Evolutionary conservation across 2,797 vertebrate species (phyloP), one percentile per base, ranked within the genome.

Genomic region (Chromobotia macracanthus): DNA sequence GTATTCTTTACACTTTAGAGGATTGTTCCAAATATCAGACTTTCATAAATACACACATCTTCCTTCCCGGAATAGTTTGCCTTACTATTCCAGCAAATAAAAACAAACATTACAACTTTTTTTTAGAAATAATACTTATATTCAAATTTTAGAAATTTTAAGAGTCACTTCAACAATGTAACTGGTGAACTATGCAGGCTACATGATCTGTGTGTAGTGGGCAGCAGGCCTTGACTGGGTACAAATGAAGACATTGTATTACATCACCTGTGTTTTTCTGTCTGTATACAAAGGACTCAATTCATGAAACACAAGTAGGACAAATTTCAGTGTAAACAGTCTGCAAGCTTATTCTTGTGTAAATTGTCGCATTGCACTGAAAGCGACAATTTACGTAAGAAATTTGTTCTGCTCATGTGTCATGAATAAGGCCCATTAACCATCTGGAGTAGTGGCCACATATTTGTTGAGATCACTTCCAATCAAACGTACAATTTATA

Each of bases 381-480:
- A 66, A 18, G 50, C 18, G 50, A 44, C 50, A 55, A 44, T 25
- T 55, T 44, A 66, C 31, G 18, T 66, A 44, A 19, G 10, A 56
- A 44, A 66, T 66, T 28, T 0, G 1, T 66, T 56, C 15, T 5
- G 50, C 50, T 75, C 35, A 6, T 75, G 63, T 75, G 66, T 75
- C 15, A 66, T 75, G 73, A 66, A 75, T 41, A 21, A 38, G 21
- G 50, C 11, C 21, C 35, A 55, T 56, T 66, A 21, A 44, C 3
- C 35, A 53, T 15, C 12, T 13, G 51, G 4, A 48, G 28, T 1
- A 64, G n/a, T 64, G 60, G 1, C 31, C 8, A 3, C n/a, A 46
- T 73, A 19, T 18, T n/a, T 23, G 63, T 11, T 13, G 9, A 51
- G 7, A 51, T 51, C 12, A 48, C 28, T 75, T 51, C 25, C 25